Base-by-base conservation (phyloP, 1,140 invertebrate genomes). In the Ceratina calcarata region DNA sequence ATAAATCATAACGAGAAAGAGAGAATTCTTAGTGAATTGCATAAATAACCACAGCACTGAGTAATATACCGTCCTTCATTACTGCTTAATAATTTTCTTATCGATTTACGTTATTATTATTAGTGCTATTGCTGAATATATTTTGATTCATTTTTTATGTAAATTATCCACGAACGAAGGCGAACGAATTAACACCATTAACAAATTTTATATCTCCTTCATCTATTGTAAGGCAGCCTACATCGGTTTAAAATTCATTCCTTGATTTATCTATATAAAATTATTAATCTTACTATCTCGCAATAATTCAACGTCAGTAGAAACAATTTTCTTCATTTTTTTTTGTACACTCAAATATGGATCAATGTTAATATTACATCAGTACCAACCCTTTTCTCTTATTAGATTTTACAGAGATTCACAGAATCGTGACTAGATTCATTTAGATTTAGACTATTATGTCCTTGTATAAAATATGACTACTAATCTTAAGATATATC, bases 181-280 rank as follows among this genome's bases (percentile, higher is more conserved):
- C 74, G 67, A 57, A 71, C 60, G 15, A 55, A 67, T 27, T 80
- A 74, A 75, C 20, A 8, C 15, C 45, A 61, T 66, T 37, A 6
- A 45, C 37, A 45, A 45, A 45, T 45, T 45, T 45, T 45, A 45
- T 45, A 45, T 45, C 37, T 45, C 37, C 37, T 45, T 45, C 7
- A 45, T 45, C 37, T 45, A 45, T 84, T 37, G 62, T 86, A 86
- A 86, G 84, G 84, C 84, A 86, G 69, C 77, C 77, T 86, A 86
- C 60, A 15, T 62, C 27, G 20, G 49, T 75, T 79, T 66, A 55
- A 58, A 74, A 71, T 75, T 71, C 37, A 65, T 78, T 78, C 57
- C 67, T n/a, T 24, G 15, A 12, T 74, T 51, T 20, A 51, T 81
- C 78, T 79, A 74, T 79, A 61, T 79, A 74, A 32, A 66, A 22